Evolutionary conservation across 2,888 invertebrate species (phyloP), one percentile per base, ranked within the genome.

Genomic region (Adineta ricciae): DNA sequence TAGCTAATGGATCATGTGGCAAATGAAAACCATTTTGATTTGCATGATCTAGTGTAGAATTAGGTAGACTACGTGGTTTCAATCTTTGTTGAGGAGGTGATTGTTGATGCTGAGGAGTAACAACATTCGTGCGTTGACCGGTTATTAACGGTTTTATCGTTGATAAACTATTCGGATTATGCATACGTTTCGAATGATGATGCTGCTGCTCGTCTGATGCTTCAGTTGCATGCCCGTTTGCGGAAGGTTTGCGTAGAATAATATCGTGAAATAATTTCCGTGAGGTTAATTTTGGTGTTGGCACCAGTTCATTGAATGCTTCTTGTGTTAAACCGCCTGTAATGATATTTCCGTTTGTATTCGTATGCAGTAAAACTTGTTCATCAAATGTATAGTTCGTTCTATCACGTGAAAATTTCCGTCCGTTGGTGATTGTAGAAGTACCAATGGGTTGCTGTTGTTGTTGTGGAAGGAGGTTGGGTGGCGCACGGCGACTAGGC

Each of bases 21-120:
- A 78, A 41, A 78, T 78, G 78, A 78, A 78, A 78, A 41, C 41
- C 78, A 78, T 78, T 78, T 38, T 78, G 78, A 41, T 78, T 78
- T 21, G 78, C 78, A 78, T 78, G 78, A 78, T 78, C 78, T 4
- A 78, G 41, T 78, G 78, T 78, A 16, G 41, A 41, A 41, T 38
- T 78, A 41, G 78, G 78, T 78, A 78, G n/a, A 78, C 78, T 78
- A n/a, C 78, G 78, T n/a, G 78, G 41, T n/a, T 78, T 78, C 8
- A 2, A 0, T 78, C 41, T 38, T 24, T 78, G 72, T 36, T 64
- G 64, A 32, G 27, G 73, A 8, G 38, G 73, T n/a, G 38, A 24
- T 24, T 27, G 36, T 41, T 78, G 78, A 3, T 38, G 78, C n/a
- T 78, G 78, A 19, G 36, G 32, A 11, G 36, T 41, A 24, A 78